These are phyloP conservation scores for Meiosimyza platycephala DNA, from an alignment of 2,888 invertebrate species.

Conservation along the genomic window DNA sequence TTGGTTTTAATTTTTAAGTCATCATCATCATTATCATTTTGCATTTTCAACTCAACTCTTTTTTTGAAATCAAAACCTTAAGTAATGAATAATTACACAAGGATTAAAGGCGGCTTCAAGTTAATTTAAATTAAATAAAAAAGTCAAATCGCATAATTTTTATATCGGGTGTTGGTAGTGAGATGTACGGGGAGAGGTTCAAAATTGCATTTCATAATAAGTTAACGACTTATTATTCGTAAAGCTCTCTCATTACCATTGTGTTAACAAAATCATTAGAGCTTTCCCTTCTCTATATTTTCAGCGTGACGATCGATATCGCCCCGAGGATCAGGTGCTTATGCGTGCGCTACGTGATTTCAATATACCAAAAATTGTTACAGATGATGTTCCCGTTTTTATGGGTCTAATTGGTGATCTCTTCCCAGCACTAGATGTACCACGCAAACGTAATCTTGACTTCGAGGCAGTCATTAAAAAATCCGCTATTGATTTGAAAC, in stretches of 20 bases:
- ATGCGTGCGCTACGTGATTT: conserved; percentile 95
- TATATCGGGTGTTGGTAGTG: no score
- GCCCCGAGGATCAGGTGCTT: conserved; percentile 92
- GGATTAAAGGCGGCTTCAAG: no score
- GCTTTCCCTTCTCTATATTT: conserved; percentile 32
- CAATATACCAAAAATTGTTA: conserved; percentile 93
- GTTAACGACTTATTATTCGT: neutral
- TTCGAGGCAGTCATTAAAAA: conserved; percentile 84
- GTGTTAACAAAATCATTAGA: neutral
- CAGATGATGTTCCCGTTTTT: conserved; percentile 91
- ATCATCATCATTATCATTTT: no score
- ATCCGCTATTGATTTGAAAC: conserved; percentile 82
- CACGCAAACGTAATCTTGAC: conserved; percentile 84
- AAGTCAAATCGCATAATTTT: no score
- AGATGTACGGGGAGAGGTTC: neutral
- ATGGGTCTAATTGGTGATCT: conserved; percentile 94
- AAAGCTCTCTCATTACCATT: neutral
- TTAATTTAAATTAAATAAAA: no score
- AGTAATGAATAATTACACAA: no score
- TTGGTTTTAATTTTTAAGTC: no score
- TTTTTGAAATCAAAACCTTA: no score
- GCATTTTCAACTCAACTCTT: no score
- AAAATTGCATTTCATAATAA: neutral
- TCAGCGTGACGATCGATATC: conserved; percentile 76
- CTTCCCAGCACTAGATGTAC: conserved; percentile 92